phyloP scores from a whole-genome alignment of 53 echinoderm and acorn worm genomes.

The Echinarachnius parma region DNA sequence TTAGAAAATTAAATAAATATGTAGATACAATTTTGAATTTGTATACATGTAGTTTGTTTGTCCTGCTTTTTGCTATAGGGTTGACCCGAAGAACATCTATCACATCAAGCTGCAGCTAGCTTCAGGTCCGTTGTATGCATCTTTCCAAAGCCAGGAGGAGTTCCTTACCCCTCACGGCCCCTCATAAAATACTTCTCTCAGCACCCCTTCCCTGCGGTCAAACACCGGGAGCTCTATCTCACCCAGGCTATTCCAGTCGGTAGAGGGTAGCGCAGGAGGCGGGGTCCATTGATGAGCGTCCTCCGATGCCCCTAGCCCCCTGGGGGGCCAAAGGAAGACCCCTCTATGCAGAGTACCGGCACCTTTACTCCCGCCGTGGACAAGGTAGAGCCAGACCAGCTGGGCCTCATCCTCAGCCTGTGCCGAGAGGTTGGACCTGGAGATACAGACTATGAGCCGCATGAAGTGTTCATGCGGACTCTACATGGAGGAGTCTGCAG shows the following conservation, averaged over 20 bases:
- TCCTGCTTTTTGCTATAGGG: conserved; percentile 15
- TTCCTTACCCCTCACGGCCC: conserved; percentile 21
- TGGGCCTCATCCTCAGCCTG: conserved; percentile 52
- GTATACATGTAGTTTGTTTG: background rate
- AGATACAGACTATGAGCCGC: conserved; percentile 23
- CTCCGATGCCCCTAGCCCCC: conserved; percentile 66
- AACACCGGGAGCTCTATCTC: conserved; percentile 40
- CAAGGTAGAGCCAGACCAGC: conserved; percentile 53
- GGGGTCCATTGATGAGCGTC: conserved; percentile 33
- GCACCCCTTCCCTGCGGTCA: conserved; percentile 52
- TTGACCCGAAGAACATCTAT: conserved; percentile 61
- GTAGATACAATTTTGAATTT: conserved; percentile 2
- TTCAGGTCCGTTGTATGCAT: no score
- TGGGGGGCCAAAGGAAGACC: no score
- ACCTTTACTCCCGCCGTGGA: conserved; percentile 69
- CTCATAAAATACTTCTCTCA: conserved; percentile 43
- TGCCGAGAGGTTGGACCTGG: conserved; percentile 62
- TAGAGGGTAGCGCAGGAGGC: background rate
- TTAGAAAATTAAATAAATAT: no score
- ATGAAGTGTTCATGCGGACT: conserved; percentile 88
- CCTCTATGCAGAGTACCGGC: conserved; percentile 65
- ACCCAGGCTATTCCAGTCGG: conserved; percentile 27
- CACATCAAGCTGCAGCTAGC: conserved; percentile 64
- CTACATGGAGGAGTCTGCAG: conserved; percentile 71
- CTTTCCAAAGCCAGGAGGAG: no score